These are phyloP conservation scores for Scaeva pyrastri DNA, from an alignment of 2,888 invertebrate genomes.

Conservation along the genomic window DNA sequence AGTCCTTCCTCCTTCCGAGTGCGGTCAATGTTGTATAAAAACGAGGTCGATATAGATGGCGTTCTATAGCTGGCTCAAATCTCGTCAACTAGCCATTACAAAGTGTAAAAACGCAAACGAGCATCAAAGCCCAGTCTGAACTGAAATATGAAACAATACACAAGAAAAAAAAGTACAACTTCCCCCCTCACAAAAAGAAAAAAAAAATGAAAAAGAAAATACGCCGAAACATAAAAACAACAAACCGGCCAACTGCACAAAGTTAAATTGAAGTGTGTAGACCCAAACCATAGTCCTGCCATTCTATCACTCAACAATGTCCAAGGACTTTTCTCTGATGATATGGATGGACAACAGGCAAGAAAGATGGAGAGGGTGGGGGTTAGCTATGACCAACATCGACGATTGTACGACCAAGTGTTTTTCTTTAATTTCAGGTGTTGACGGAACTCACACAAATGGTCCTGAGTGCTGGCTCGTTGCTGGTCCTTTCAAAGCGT, in stretches of 20 bases:
- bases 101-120: constrained; percentile 69
- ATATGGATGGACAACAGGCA: neutral
- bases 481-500: constrained; percentile 4
- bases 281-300: constrained; percentile 41
- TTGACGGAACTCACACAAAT: constrained; percentile 72
- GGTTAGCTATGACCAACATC: constrained; percentile 8
- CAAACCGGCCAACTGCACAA: constrained; percentile 68
- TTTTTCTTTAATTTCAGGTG: constrained; percentile 77
- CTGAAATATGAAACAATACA: constrained; percentile 31
- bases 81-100: constrained; percentile 72
- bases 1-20: constrained; percentile 12
- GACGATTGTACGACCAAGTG: constrained; percentile 58
- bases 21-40: constrained; percentile 59
- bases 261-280: constrained; percentile 74
- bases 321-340: constrained; percentile 24
- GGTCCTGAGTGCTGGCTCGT: constrained; percentile 30
- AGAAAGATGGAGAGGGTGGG: neutral
- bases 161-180: neutral
- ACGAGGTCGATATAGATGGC: constrained; percentile 20
- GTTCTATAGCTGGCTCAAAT: constrained; percentile 5
- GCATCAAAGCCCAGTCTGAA: neutral
- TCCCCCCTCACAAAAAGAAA: too few species aligned
- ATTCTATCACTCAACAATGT: constrained; percentile 48
- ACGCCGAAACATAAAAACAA: constrained; percentile 55
- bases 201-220: constrained; percentile 25